Evolutionary conservation across 2,888 invertebrate species (phyloP).

Genomic region (Brachyopa scutellaris): DNA sequence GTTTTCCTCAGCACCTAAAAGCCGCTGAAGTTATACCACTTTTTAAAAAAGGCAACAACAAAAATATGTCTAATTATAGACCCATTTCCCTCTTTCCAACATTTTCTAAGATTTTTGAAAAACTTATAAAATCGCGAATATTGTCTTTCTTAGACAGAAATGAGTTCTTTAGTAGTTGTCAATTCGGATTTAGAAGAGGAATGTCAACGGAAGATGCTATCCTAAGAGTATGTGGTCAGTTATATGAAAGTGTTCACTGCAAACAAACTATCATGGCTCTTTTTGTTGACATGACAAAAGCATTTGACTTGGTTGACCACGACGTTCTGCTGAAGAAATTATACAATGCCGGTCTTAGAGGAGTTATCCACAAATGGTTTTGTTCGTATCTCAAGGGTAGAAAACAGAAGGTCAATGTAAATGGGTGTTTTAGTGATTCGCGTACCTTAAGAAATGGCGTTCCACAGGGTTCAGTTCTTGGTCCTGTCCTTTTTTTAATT

Average conservation of each 20-base stretch:
- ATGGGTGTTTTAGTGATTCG: background rate
- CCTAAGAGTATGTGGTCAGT: background rate
- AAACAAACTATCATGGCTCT: background rate
- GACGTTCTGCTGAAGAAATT: background rate
- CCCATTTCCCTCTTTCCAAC: background rate
- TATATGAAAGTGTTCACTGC: background rate
- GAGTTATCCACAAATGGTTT: background rate
- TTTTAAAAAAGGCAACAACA: background rate
- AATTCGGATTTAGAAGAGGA: conserved; percentile 2
- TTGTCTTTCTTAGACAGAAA: background rate
- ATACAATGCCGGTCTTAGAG: conserved; percentile 4
- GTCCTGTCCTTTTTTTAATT: background rate
- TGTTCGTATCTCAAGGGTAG: background rate
- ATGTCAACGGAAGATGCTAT: conserved; percentile 12
- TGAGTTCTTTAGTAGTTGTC: background rate
- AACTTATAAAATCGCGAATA: background rate
- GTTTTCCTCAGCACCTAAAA: background rate
- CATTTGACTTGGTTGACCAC: conserved; percentile 3
- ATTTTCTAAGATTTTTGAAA: background rate
- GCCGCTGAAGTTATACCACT: background rate
- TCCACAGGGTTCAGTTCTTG: conserved; percentile 1
- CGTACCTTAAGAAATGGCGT: background rate
- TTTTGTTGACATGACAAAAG: conserved; percentile 5
- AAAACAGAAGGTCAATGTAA: background rate
- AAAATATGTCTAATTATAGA: background rate